Evolutionary conservation across 2,113 vertebrate genomes (phyloP).

Genomic region (Noctilio leporinus): DNA sequence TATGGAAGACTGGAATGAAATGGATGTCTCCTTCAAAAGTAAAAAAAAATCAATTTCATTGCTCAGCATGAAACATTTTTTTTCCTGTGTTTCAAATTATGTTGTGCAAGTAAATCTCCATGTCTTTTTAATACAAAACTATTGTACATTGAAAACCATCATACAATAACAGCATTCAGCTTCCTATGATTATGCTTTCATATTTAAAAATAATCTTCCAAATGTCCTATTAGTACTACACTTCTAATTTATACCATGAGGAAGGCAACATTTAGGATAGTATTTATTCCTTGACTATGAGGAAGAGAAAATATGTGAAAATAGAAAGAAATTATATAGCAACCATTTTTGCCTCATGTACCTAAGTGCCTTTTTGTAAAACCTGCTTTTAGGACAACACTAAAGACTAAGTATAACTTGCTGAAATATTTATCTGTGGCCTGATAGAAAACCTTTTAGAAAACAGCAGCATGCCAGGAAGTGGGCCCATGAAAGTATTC

Average conservation of each 20-base stretch:
- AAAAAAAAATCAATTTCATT: conserved; percentile 81
- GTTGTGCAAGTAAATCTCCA: conserved; percentile 78
- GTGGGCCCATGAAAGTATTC: conserved; percentile 23
- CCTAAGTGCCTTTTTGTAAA: conserved; percentile 35
- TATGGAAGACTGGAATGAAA: conserved; percentile 77
- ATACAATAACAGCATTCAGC: conserved; percentile 65
- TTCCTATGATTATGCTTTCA: conserved; percentile 65
- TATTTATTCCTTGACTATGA: conserved; percentile 27
- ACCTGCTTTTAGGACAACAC: conserved; percentile 51
- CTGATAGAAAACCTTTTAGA: conserved; percentile 16
- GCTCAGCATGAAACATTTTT: conserved; percentile 81
- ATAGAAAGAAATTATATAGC: conserved; percentile 31
- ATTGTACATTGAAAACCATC: conserved; percentile 71
- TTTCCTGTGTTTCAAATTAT: conserved; percentile 78
- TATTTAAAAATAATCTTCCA: conserved; percentile 53
- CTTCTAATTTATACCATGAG: conserved; percentile 12
- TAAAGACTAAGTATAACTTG: conserved; percentile 48
- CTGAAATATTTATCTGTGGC: conserved; percentile 52
- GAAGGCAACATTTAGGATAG: conserved; percentile 48
- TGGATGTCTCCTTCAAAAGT: conserved; percentile 76
- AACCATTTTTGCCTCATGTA: conserved; percentile 22
- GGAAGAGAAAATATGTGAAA: conserved; percentile 39
- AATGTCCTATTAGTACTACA: neutral
- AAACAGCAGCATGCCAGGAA: conserved; percentile 43
- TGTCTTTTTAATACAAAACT: conserved; percentile 79